Conservation (phyloP, 2,888 invertebrate species). For the Adineta ricciae region DNA sequence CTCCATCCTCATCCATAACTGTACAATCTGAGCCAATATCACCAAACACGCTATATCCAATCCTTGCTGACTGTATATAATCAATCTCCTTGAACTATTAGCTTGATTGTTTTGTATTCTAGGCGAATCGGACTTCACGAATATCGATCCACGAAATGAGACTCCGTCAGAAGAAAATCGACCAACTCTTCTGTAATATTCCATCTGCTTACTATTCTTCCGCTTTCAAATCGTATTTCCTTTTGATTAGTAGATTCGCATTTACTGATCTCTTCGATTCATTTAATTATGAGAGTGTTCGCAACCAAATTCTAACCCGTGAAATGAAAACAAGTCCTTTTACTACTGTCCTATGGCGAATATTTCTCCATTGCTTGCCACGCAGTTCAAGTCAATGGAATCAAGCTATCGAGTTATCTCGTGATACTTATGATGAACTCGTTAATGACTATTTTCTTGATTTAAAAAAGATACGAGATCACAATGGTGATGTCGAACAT, state of each 20-base stretch:
- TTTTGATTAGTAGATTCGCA: not conserved
- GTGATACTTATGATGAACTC: not conserved
- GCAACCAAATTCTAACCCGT: not conserved
- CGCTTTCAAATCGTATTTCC: not conserved
- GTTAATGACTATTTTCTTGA: not conserved
- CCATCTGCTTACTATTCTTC: no score
- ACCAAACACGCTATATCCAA: no score
- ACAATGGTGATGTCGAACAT: not conserved
- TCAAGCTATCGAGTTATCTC: not conserved
- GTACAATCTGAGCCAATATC: no score
- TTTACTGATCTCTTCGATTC: not conserved
- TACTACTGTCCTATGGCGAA: not conserved
- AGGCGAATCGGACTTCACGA: not conserved
- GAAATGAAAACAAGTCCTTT: not conserved
- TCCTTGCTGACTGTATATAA: not conserved
- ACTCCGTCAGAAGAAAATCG: not conserved
- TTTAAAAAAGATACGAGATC: not conserved
- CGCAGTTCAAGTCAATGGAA: not conserved
- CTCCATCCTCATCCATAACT: not conserved
- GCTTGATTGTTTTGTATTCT: not conserved
- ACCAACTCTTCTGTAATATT: not conserved
- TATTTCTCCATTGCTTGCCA: constrained; percentile 3
- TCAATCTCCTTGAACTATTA: not conserved
- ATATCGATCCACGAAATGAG: not conserved
- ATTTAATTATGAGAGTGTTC: not conserved